Evolutionary conservation across 64 coral and sea anemone genomes (phyloP), one percentile per base, ranked within the genome.

Genomic region (Astreopora myriophthalma): DNA sequence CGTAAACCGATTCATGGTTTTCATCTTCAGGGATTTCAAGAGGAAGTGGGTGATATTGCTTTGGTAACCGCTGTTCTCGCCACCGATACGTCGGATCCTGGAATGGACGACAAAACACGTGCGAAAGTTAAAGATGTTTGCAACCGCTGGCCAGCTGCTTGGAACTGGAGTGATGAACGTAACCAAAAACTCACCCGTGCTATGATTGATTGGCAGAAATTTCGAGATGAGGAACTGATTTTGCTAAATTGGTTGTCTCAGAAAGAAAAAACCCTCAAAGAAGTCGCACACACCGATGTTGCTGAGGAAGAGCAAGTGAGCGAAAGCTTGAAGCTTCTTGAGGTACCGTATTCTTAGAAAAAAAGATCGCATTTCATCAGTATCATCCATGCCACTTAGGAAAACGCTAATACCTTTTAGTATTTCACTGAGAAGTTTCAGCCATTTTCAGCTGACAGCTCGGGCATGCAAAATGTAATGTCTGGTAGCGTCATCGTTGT

Each of bases 201-300:
- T 8, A 89, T 93, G 78, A 80, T 51, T 42, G 89, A 96, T 26
- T 96, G 95, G 95, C 91, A 96, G 87, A 96, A 85, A 74, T 97
- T 93, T 20, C 91, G 95, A 66, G 95, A 97, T 65, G 95, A 97
- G 46, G 91, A 97, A 32, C 71, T 97, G 64, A 68, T 91, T 28
- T 81, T 97, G 52, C 36, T 97, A 36, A 97, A 97, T 48, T 97
- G 95, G 95, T 34, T 97, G 19, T 48, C 86, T 34, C 86, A 85
- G 33, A 97, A 94, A 39, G 95, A 97, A 27, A 97, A 91, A 68
- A 55, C 79, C 32, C 81, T 94, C 1, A 89, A 93, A 23, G 87
- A 94, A 24, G 93, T 97, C 34, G 87, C 88, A 44, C 74, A 55
- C 1, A 97, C 95, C 0, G 92, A 97, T 55, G 73, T 97, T 52